These are phyloP conservation scores for Chalcis sispes DNA, from an alignment of 2,888 invertebrate species.

Conservation along the genomic window DNA sequence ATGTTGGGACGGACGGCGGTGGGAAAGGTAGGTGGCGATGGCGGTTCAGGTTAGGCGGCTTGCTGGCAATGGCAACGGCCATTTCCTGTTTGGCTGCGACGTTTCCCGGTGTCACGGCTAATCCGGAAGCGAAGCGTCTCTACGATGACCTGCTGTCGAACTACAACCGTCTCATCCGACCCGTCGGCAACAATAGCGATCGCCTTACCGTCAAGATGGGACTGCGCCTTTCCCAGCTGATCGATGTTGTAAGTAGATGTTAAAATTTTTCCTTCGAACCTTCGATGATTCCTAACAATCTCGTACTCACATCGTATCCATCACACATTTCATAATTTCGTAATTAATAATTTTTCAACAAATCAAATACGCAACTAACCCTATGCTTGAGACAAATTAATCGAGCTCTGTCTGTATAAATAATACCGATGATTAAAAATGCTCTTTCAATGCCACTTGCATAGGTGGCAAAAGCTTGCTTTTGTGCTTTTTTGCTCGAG, in stretches of 20 bases:
- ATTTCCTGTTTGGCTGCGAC: slow-evolving; percentile 76
- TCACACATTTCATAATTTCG: too few species aligned
- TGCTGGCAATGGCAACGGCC: slow-evolving; percentile 86
- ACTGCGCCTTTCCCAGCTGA: slow-evolving; percentile 91
- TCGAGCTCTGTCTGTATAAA: too few species aligned
- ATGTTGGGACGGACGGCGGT: slow-evolving; percentile 75
- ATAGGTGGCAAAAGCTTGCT: too few species aligned
- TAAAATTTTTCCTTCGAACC: neutral
- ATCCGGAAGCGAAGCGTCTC: slow-evolving; percentile 95
- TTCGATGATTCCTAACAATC: neutral
- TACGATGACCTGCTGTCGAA: slow-evolving; percentile 96
- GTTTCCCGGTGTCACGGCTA: slow-evolving; percentile 82
- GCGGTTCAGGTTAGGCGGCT: slow-evolving; percentile 67
- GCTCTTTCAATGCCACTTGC: too few species aligned
- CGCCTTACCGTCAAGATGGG: slow-evolving; percentile 97
- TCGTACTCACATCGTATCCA: too few species aligned
- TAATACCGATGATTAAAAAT: too few species aligned
- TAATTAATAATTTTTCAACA: too few species aligned
- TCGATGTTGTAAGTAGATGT: slow-evolving; percentile 94
- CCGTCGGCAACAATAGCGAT: slow-evolving; percentile 96
- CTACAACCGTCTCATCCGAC: slow-evolving; percentile 96
- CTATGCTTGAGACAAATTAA: too few species aligned
- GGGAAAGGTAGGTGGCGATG: slow-evolving; percentile 73
- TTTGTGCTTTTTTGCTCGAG: too few species aligned
- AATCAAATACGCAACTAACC: too few species aligned